Base-by-base conservation (phyloP, 2,888 invertebrate genomes). In the Synanthedon formicaeformis region DNA sequence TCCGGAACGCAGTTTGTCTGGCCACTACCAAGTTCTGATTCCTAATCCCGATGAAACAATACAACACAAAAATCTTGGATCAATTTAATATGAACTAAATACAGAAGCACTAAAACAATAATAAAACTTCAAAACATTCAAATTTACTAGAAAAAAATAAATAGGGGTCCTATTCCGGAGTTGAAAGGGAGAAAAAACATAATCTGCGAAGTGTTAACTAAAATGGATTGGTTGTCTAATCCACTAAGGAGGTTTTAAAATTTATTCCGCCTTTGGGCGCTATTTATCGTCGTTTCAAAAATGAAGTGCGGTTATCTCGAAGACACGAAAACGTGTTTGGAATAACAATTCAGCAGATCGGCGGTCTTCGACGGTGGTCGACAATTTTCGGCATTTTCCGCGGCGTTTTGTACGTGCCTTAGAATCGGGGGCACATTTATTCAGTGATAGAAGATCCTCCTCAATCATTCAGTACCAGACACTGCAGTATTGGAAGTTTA, bases 241-340 rank as follows among this genome's bases (percentile, higher is more conserved):
- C 69, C 71, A 60, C 53, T 56, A 66, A 63, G 75, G 75, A 72
- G 75, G 76, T 73, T 83, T 81, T 82, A 76, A 83, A 84, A 85
- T 82, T 79, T 83, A 85, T 85, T 78, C 73, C 73, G 67, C 83
- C 83, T 67, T 56, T 58, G 84, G 83, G 85, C 73, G 75, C 81
- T 81, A 82, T 85, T 84, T 83, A 82, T 77, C 75, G 73, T 69
- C 78, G 78, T 78, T 81, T 78, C 82, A 81, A 84, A 85, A 85
- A 84, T 85, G 84, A 85, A 82, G 75, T 75, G 79, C 78, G 83
- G 84, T 83, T 85, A 85, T 85, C 84, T 80, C 65, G 56, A 69
- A 76, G 81, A 80, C 78, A 76, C 74, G 73, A 73, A 68, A 70
- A 81, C 84, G 84, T 78, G 85, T 70, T 65, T 65, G 60, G 84